phyloP scores from a whole-genome alignment of 2,113 vertebrate species.

The Pholis gunnellus region DNA sequence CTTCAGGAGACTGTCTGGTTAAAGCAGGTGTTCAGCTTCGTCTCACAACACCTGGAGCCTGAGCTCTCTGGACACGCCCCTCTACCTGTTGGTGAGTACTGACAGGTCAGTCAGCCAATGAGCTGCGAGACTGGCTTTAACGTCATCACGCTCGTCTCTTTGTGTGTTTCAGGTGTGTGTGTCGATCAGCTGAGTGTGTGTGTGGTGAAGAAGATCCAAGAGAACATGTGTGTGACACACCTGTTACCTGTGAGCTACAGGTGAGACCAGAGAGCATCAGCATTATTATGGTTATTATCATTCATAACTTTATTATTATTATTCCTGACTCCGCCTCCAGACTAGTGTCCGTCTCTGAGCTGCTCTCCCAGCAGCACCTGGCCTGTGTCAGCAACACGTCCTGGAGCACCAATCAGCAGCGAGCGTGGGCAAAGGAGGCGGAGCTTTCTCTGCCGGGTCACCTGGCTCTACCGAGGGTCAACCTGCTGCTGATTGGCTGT shows the following conservation, averaged over 20 bases:
- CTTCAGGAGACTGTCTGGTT: constrained; percentile 76
- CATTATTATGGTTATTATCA: background rate
- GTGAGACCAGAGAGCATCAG: constrained; percentile 32
- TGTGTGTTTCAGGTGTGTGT: constrained; percentile 16
- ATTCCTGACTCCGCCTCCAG: constrained; percentile 60
- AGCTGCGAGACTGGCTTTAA: background rate
- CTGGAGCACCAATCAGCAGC: constrained; percentile 86
- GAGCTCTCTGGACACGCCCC: constrained; percentile 31
- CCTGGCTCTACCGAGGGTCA: constrained; percentile 77
- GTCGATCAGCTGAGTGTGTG: constrained; percentile 33
- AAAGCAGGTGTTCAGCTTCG: constrained; percentile 58
- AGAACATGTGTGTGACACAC: constrained; percentile 20
- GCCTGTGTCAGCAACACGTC: constrained; percentile 87
- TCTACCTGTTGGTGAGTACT: background rate
- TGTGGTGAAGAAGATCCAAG: constrained; percentile 52
- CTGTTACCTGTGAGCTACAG: constrained; percentile 77
- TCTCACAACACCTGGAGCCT: constrained; percentile 53
- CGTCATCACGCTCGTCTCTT: background rate
- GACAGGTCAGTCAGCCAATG: constrained; percentile 57
- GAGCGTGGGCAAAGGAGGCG: constrained; percentile 79
- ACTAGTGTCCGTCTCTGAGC: constrained; percentile 82
- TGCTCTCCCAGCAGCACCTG: constrained; percentile 79
- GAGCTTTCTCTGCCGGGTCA: constrained; percentile 64
- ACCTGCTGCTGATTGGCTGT: constrained; percentile 87
- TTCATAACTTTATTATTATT: no score